A percentile compares a stretch with the other conserved stretches of the same genome.
These are phyloP conservation scores for Cossypha dichroa DNA, from an alignment of 2,797 vertebrate genomes.

Conservation along the genomic window DNA sequence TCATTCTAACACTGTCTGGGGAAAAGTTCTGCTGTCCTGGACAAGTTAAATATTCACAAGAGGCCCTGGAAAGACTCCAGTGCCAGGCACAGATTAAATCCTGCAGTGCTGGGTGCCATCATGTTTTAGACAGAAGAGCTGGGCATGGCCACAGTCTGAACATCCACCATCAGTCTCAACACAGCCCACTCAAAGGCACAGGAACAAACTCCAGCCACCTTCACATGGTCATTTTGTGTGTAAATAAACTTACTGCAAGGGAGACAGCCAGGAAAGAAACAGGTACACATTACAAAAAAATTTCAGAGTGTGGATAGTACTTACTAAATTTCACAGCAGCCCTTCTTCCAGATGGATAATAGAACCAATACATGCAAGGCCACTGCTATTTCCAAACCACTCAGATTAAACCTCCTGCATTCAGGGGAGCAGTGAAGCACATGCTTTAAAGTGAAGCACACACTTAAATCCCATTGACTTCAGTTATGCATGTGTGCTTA, in stretches of 20 bases:
- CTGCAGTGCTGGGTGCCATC: not conserved
- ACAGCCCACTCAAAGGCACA: not conserved
- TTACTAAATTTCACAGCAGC: conserved; percentile 27
- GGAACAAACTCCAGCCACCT: not conserved
- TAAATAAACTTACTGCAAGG: not conserved
- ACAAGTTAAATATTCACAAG: not conserved
- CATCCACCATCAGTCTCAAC: not conserved
- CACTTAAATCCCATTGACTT: conserved; percentile 57
- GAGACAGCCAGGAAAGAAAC: not conserved
- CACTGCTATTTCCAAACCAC: conserved; percentile 43
- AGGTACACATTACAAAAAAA: not conserved
- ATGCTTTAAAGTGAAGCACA: conserved; percentile 58
- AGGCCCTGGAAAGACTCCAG: not conserved
- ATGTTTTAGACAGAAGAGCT: not conserved
- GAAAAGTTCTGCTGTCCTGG: not conserved
- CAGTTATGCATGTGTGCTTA: conserved; percentile 28
- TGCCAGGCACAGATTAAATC: not conserved
- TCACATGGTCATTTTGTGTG: not conserved
- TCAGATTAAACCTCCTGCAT: not conserved
- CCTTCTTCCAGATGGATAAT: conserved; percentile 30
- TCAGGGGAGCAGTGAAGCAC: conserved; percentile 39
- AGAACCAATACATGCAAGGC: conserved; percentile 21
- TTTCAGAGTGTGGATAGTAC: not conserved
- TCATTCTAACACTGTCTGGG: not conserved
- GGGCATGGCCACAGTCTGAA: not conserved